Evolutionary conservation across 2,888 invertebrate species (phyloP).

Genomic region (Torymus aiolomorphi): DNA sequence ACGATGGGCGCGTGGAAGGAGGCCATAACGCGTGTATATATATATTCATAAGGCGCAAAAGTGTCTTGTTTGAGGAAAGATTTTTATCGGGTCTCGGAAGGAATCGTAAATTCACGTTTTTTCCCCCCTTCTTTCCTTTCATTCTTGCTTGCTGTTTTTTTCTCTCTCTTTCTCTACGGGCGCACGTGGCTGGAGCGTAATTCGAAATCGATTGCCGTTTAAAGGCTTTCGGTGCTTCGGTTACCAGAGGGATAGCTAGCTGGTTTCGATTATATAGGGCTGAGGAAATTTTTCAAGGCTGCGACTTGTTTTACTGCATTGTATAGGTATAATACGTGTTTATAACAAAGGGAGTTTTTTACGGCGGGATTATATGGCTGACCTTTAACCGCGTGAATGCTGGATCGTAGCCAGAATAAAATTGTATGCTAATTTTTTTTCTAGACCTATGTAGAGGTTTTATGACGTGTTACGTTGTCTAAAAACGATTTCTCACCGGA

Average conservation of each 20-base stretch:
- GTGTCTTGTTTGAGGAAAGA: slow-evolving; percentile 41
- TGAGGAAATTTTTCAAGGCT: slow-evolving; percentile 14
- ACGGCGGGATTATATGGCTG: too few species aligned
- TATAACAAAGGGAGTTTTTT: too few species aligned
- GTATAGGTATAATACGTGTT: too few species aligned
- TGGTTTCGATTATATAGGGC: slow-evolving; percentile 1
- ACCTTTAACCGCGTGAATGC: too few species aligned
- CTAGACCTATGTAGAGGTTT: too few species aligned
- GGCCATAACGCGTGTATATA: slow-evolving; percentile 7
- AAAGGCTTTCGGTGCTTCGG: slow-evolving; percentile 5
- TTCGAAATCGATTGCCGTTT: slow-evolving; percentile 46
- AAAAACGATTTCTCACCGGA: too few species aligned
- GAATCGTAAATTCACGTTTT: slow-evolving; percentile 37
- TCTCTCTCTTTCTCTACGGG: background rate
- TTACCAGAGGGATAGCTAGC: background rate
- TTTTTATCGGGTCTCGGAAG: slow-evolving; percentile 42
- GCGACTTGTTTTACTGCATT: background rate
- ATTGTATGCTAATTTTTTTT: too few species aligned
- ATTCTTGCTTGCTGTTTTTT: background rate
- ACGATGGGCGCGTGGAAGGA: background rate
- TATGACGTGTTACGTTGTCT: too few species aligned
- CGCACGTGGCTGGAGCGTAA: slow-evolving; percentile 12
- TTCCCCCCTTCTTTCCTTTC: background rate
- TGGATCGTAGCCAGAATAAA: too few species aligned
- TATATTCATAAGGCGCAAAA: slow-evolving; percentile 44